Conservation (phyloP, 2,113 vertebrate genomes). For the Peromyscus polionotus region DNA sequence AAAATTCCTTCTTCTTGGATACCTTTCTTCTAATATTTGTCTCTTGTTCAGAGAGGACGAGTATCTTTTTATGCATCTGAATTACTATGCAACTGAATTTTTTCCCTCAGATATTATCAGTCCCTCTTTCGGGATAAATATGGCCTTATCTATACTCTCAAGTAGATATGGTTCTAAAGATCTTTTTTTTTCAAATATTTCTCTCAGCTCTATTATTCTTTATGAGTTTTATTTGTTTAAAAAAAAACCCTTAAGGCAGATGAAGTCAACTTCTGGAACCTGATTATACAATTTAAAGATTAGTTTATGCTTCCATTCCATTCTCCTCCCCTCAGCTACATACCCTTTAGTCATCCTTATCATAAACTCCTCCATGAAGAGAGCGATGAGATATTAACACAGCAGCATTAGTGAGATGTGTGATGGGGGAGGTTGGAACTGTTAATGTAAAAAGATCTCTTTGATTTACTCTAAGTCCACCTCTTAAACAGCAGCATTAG, state of each 20-base stretch:
- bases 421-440: not conserved
- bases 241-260: conserved; percentile 53
- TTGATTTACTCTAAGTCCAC: not conserved
- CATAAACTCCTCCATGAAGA: not conserved
- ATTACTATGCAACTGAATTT: conserved; percentile 49
- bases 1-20: not conserved
- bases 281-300: conserved; percentile 64
- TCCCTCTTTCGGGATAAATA: conserved; percentile 53
- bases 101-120: conserved; percentile 65
- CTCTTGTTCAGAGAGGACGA: not conserved
- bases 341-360: not conserved
- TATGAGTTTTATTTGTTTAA: conserved; percentile 62
- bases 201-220: conserved; percentile 62
- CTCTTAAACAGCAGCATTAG: not conserved
- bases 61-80: conserved; percentile 37
- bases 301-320: not conserved
- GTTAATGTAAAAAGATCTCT: conserved; percentile 25
- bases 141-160: conserved; percentile 59
- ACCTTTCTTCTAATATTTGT: not conserved
- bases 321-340: not conserved
- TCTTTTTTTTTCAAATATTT: conserved; percentile 49
- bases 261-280: conserved; percentile 71
- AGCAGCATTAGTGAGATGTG: not conserved
- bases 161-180: conserved; percentile 46
- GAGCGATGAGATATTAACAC: not conserved